These are phyloP conservation scores for Microplitis deprimator DNA, from an alignment of 2,888 invertebrate genomes.

Conservation along the genomic window DNA sequence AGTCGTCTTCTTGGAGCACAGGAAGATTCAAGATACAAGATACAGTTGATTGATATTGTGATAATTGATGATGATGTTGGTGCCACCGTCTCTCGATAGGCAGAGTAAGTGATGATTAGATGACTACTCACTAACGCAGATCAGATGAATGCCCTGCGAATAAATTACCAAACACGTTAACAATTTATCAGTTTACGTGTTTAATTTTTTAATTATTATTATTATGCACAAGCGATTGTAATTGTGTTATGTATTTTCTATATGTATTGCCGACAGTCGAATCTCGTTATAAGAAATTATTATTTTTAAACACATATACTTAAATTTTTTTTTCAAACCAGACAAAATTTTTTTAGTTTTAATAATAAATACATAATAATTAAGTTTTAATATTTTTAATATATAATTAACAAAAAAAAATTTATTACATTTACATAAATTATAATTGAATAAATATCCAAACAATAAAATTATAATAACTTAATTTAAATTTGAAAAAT, in stretches of 20 bases:
- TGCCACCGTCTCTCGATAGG: constrained; percentile 2
- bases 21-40: constrained; percentile 10
- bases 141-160: constrained; percentile 39
- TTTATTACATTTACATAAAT: background rate
- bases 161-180: constrained; percentile 40
- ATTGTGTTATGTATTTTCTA: background rate
- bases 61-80: constrained; percentile 8
- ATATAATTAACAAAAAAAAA: background rate
- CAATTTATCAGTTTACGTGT: constrained; percentile 4
- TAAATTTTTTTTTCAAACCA: too few relatives aligned
- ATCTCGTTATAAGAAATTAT: background rate
- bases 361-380: background rate
- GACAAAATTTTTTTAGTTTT: background rate
- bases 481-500: background rate
- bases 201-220: background rate
- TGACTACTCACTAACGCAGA: constrained; percentile 23
- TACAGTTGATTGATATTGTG: background rate
- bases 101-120: constrained; percentile 3
- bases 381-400: too few relatives aligned
- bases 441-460: background rate
- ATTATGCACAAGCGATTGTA: background rate
- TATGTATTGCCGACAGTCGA: background rate
- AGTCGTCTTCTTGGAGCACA: constrained; percentile 43
- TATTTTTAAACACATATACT: background rate
- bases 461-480: background rate